phyloP scores from a whole-genome alignment of 92 coral and sea anemone species.

The Metridium senile region DNA sequence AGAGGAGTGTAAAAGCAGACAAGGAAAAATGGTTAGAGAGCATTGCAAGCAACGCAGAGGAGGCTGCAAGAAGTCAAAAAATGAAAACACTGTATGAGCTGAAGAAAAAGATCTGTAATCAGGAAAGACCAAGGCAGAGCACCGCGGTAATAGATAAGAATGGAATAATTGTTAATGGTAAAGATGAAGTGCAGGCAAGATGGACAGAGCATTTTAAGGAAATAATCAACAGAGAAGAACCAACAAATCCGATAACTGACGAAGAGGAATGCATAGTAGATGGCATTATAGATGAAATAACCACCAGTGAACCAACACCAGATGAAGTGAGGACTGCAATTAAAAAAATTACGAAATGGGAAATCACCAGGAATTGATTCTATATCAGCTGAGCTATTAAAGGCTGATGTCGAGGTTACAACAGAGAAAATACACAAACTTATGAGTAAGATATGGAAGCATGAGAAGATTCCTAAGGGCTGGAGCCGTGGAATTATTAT shows the following conservation, averaged over 20 bases:
- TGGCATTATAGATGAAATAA: constrained; percentile 37
- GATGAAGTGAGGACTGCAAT: constrained; percentile 49
- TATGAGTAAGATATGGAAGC: constrained; percentile 26
- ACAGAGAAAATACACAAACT: constrained; percentile 30
- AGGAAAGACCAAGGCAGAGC: constrained; percentile 20
- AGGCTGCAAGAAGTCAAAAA: constrained; percentile 31
- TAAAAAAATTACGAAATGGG: constrained; percentile 21
- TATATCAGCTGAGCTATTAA: constrained; percentile 34
- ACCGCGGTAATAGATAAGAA: constrained; percentile 27
- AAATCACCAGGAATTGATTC: constrained; percentile 30
- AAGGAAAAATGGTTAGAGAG: constrained; percentile 23
- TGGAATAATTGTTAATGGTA: constrained; percentile 34
- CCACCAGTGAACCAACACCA: constrained; percentile 37
- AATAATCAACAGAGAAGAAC: constrained; percentile 34
- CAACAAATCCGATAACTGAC: constrained; percentile 22
- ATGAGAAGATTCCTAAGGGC: constrained; percentile 32
- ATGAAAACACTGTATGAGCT: constrained; percentile 41
- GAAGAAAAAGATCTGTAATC: constrained; percentile 32
- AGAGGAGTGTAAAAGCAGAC: constrained; percentile 27
- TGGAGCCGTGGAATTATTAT: constrained; percentile 46
- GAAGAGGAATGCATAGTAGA: constrained; percentile 18
- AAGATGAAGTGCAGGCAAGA: constrained; percentile 30
- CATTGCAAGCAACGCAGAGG: constrained; percentile 41
- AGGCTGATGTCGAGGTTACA: constrained; percentile 30
- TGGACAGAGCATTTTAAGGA: constrained; percentile 52